Percentiles rank a stretch among this genome's conserved stretches.
Evolutionary conservation across 2,888 invertebrate species (phyloP).

Genomic region (Xylophagus ater): DNA sequence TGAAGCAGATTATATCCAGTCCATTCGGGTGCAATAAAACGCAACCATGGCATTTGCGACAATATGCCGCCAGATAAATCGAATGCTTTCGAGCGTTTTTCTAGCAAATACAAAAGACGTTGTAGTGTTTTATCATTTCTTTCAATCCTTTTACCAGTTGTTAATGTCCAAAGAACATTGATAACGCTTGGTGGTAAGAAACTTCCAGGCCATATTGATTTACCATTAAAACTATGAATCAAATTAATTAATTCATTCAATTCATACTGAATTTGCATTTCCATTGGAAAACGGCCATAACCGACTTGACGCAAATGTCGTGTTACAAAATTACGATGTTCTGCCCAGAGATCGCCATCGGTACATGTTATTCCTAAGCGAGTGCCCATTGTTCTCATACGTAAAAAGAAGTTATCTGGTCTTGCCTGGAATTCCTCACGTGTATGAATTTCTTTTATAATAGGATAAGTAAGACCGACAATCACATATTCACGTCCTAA

Average conservation of each 20-base stretch:
- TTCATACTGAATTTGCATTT: slow-evolving; percentile 45
- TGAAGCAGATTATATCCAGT: slow-evolving; percentile 50
- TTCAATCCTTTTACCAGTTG: slow-evolving; percentile 43
- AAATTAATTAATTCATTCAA: slow-evolving; percentile 36
- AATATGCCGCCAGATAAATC: slow-evolving; percentile 50
- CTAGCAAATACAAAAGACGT: slow-evolving; percentile 41
- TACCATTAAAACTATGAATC: slow-evolving; percentile 22
- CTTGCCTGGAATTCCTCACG: slow-evolving; percentile 51
- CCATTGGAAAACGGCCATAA: slow-evolving; percentile 45
- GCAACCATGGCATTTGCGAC: slow-evolving; percentile 50
- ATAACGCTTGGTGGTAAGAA: slow-evolving; percentile 47
- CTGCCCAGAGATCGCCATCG: slow-evolving; percentile 47
- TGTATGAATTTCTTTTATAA: slow-evolving; percentile 44
- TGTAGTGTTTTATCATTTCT: slow-evolving; percentile 38
- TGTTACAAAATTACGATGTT: slow-evolving; percentile 45
- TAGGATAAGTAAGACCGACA: slow-evolving; percentile 43
- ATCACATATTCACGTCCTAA: slow-evolving; percentile 44
- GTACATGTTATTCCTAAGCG: slow-evolving; percentile 45
- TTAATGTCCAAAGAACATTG: slow-evolving; percentile 54
- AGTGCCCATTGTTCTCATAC: slow-evolving; percentile 51
- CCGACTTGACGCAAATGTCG: slow-evolving; percentile 45
- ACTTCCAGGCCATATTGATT: slow-evolving; percentile 30
- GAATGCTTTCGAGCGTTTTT: slow-evolving; percentile 43
- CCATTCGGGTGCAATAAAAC: slow-evolving; percentile 48
- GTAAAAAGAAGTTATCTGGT: slow-evolving; percentile 53